phyloP scores from a whole-genome alignment of 2,113 vertebrate genomes.

The Tychaedon coryphoeus region DNA sequence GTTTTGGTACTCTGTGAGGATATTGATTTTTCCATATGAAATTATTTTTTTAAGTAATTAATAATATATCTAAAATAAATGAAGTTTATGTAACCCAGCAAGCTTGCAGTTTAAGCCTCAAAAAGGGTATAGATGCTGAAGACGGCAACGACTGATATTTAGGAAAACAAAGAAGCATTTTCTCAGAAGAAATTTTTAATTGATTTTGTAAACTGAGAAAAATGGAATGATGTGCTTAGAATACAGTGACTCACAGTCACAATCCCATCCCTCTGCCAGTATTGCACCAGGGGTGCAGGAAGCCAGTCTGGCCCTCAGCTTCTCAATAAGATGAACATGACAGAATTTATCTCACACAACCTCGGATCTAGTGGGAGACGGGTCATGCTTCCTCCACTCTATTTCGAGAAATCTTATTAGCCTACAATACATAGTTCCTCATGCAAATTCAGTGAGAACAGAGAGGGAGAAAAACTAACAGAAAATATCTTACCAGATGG shows the following conservation, averaged over 20 bases:
- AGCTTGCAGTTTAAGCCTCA: neutral
- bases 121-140: neutral
- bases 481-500: conserved; percentile 81
- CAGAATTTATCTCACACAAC: conserved; percentile 1
- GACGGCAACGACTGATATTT: neutral
- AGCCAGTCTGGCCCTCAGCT: neutral
- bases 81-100: neutral
- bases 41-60: neutral
- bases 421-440: conserved; percentile 58
- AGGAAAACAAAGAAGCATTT: neutral
- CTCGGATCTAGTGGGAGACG: conserved; percentile 41
- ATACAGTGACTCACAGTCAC: neutral
- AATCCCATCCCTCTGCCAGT: neutral
- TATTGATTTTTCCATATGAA: neutral
- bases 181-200: neutral
- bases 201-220: neutral
- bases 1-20: neutral
- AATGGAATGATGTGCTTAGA: neutral
- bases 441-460: conserved; percentile 74
- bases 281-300: neutral
- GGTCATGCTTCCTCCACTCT: conserved; percentile 36
- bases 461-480: conserved; percentile 68
- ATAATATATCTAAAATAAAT: neutral
- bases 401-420: conserved; percentile 54
- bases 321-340: neutral